A percentile compares a stretch with the other conserved stretches of the same genome.
Conservation (phyloP, 1,140 invertebrate species). For the Marisa cornuarietis region DNA sequence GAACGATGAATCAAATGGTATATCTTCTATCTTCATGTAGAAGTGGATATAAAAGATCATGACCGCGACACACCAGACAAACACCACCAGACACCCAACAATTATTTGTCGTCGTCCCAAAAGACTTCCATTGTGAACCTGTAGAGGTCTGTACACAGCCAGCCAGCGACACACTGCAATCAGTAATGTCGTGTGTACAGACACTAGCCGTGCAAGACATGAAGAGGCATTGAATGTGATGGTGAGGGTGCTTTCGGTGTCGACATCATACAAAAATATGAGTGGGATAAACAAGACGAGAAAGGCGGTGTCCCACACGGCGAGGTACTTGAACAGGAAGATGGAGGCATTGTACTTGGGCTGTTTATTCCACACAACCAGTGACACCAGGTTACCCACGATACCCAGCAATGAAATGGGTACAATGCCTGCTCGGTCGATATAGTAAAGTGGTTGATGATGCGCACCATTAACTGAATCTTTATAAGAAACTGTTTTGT, state of each 20-base stretch:
- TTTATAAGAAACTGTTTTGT: too few relatives aligned
- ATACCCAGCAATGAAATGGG: neutral
- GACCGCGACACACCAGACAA: neutral
- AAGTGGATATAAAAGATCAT: neutral
- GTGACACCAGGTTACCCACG: too few relatives aligned
- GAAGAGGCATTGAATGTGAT: too few relatives aligned
- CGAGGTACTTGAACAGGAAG: slow-evolving; percentile 4
- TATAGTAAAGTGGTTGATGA: too few relatives aligned
- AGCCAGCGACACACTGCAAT: slow-evolving; percentile 10
- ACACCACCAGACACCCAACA: neutral
- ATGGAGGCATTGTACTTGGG: neutral
- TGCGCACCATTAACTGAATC: too few relatives aligned
- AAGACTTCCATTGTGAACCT: neutral
- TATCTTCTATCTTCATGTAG: too few relatives aligned
- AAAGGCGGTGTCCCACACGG: slow-evolving; percentile 4
- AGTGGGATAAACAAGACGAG: too few relatives aligned
- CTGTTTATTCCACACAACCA: slow-evolving; percentile 1
- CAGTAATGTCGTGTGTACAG: too few relatives aligned
- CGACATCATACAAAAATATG: too few relatives aligned
- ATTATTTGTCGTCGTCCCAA: neutral
- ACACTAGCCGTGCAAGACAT: too few relatives aligned
- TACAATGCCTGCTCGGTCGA: too few relatives aligned
- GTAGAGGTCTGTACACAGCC: neutral
- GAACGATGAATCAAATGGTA: neutral
- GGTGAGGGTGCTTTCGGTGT: too few relatives aligned